phyloP scores from a whole-genome alignment of 2,888 invertebrate species.

The Dicycla oo region DNA sequence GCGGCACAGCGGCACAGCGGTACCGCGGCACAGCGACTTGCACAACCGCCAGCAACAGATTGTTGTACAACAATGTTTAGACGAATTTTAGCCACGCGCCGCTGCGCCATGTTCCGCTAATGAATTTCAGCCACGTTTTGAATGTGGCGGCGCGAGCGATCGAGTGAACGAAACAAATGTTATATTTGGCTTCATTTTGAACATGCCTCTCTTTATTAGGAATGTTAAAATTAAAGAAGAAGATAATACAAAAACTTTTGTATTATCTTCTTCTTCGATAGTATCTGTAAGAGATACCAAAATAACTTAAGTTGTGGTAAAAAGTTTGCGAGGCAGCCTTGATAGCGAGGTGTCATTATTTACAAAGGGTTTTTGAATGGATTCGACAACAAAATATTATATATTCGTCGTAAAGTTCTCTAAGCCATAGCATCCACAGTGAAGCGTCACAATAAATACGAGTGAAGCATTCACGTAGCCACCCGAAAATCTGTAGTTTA shows the following conservation, averaged over 20 bases:
- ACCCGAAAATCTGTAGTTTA: conserved; percentile 55
- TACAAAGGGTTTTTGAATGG: not conserved
- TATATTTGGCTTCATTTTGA: conserved; percentile 30
- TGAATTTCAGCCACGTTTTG: conserved; percentile 58
- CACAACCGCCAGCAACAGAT: conserved; percentile 66
- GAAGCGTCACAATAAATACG: conserved; percentile 41
- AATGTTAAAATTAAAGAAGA: conserved; percentile 1
- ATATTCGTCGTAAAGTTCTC: conserved; percentile 12
- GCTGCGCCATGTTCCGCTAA: conserved; percentile 54
- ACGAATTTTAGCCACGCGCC: conserved; percentile 58
- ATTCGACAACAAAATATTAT: conserved; percentile 4
- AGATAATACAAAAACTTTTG: conserved; percentile 14
- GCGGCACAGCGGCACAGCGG: no score
- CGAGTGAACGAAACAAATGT: conserved; percentile 7
- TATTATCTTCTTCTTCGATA: not conserved
- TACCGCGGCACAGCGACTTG: not conserved
- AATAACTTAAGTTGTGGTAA: not conserved
- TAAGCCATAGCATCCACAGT: conserved; percentile 7
- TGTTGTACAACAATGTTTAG: conserved; percentile 67
- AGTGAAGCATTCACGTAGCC: conserved; percentile 38
- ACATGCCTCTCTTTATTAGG: conserved; percentile 16
- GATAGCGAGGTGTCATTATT: not conserved
- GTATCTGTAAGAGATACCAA: not conserved
- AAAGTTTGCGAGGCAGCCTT: not conserved
- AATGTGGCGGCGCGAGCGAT: conserved; percentile 24